Base-by-base conservation (phyloP, 2,888 invertebrate genomes). In the Pyrrhia umbra region DNA sequence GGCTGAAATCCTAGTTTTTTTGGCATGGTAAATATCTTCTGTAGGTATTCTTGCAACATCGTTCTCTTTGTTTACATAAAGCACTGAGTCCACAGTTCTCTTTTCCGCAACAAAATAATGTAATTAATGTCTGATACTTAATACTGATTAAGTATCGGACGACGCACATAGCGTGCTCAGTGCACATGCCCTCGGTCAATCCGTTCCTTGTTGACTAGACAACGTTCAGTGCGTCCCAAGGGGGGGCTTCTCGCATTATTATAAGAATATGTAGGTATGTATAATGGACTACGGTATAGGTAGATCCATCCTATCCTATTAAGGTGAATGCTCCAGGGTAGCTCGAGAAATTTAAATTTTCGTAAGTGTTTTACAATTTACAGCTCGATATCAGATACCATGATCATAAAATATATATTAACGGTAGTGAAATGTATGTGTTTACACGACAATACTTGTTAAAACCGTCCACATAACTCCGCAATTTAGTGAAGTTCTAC, bases 111-210 rank as follows among this genome's bases (percentile, higher is more conserved):
- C 47, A 49, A 58, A 66, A n/a, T 61, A 60, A 75, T 59, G 25
- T 20, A 60, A 75, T 70, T 67, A 77, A 51, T 23, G 56, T 27
- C 40, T 42, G 49, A 68, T 74, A 57, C 46, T 55, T 25, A 42
- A 60, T 50, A 57, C 46, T 55, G 21, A 42, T 57, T 50, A 54
- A 54, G n/a, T 34, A 45, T 43, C 45, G n/a, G n/a, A n/a, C n/a
- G n/a, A n/a, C n/a, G n/a, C n/a, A 64, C 49, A 34, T 46, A 18
- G 42, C 9, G 42, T 47, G 9, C 39, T 47, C 21, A 43, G 57
- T 64, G 47, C 67, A 63, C 51, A 60, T 74, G 74, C 46, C 66
- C 70, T 77, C 52, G 46, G 63, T 46, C 68, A 70, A 76, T 60
- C 40, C 47, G 8, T 8, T 16, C 21, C 52, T 63, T 65, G 56